Base-by-base conservation (phyloP, 2,888 invertebrate genomes). In the Andricus quercusramuli region DNA sequence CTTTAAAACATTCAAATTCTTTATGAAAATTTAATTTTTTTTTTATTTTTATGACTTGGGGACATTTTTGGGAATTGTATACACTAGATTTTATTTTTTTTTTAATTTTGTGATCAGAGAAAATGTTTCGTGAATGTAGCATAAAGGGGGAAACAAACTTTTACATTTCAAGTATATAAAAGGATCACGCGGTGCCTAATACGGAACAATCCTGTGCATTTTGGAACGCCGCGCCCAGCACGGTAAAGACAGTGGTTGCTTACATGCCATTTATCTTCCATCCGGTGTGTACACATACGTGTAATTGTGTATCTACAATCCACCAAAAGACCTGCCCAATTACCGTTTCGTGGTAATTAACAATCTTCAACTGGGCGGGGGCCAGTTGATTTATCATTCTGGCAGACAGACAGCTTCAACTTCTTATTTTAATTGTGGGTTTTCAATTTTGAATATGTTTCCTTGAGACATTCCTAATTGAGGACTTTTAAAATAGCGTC, bases 141-240 rank as follows among this genome's bases (percentile, higher is more conserved):
- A 1, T 13, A 3, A 22, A 68, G 25, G 47, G 25, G 29, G 0
- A 29, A 51, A 29, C 11, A 15, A 29, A 68, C 20, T 70, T 70
- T 51, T 51, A 25, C 47, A 51, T 29, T 51, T 47, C 47, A 8
- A 70, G 32, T 79, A 88, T 85, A 79, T 89, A 89, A 87, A 88
- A 83, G 89, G 89, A 74, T 64, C 22, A 79, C 81, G 86, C 88
- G 87, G 86, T 83, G 78, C 90, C 89, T 86, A 89, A 89, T 90
- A 89, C 84, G 89, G 89, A 84, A 90, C 89, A 89, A 90, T 90
- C 86, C 86, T 80, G 83, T 79, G 83, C 81, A 79, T 85, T 89
- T 87, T 83, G 84, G 86, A 85, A 83, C 78, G 65, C 66, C 74
- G 70, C 84, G 77, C 83, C 80, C 80, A 25, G 22, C 22, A 51